Evolutionary conservation across 1,140 invertebrate species (phyloP).

Genomic region (Idris sp.): DNA sequence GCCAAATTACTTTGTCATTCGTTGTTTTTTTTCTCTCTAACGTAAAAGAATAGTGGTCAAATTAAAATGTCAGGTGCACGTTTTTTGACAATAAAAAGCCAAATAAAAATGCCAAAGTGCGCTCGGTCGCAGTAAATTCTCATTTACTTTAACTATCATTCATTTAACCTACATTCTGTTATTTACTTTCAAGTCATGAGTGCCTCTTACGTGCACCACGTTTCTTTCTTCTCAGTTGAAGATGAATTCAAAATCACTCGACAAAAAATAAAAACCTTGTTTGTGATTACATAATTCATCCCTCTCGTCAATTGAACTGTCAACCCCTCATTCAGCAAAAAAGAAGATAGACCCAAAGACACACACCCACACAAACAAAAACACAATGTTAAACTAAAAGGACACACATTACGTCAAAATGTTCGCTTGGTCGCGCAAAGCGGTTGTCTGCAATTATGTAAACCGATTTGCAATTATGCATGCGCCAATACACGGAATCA

Average conservation of each 20-base stretch:
- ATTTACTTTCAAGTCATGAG: constrained; percentile 17
- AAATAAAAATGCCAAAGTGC: constrained; percentile 6
- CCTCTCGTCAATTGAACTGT: background rate
- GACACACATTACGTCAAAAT: too few species aligned
- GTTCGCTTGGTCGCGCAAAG: too few species aligned
- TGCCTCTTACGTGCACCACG: constrained; percentile 6
- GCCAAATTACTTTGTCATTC: too few species aligned
- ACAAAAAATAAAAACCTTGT: too few species aligned
- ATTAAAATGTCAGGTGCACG: constrained; percentile 9
- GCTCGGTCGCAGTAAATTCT: constrained; percentile 13
- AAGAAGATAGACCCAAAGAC: too few species aligned
- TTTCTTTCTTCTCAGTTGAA: constrained; percentile 12
- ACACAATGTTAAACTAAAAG: too few species aligned
- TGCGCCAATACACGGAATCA: constrained; percentile 6
- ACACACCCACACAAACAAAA: too few species aligned
- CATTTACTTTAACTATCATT: constrained; percentile 15
- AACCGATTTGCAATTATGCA: constrained; percentile 20
- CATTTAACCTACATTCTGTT: constrained; percentile 36
- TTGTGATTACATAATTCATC: too few species aligned
- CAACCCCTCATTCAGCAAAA: background rate
- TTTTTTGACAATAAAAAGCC: constrained; percentile 11
- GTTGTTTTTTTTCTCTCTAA: background rate
- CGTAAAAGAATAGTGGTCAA: background rate
- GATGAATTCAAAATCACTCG: constrained; percentile 19
- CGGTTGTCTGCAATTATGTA: constrained; percentile 30